These are phyloP conservation scores for Micromussa lordhowensis DNA, from an alignment of 92 coral and sea anemone species.

Conservation along the genomic window DNA sequence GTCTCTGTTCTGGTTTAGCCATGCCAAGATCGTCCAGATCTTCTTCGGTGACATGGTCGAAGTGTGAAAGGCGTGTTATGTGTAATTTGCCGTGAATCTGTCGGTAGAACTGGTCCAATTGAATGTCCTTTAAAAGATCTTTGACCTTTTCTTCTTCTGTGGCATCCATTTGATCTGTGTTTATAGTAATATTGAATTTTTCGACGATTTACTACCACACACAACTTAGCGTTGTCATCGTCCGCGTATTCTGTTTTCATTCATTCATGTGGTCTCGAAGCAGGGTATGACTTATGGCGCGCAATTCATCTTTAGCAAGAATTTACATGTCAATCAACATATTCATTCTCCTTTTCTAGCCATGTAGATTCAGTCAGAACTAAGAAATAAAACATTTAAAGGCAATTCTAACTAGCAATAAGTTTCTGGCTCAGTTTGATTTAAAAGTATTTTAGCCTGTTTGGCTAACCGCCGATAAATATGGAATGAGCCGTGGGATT, in stretches of 20 bases:
- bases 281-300: background rate
- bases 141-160: conserved; percentile 75
- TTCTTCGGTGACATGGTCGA: conserved; percentile 87
- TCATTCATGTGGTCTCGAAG: conserved; percentile 17
- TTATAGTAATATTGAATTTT: background rate
- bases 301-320: background rate
- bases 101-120: conserved; percentile 93
- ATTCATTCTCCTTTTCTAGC: background rate
- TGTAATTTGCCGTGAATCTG: conserved; percentile 86
- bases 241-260: background rate
- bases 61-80: conserved; percentile 82
- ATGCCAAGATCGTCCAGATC: conserved; percentile 89
- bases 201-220: background rate
- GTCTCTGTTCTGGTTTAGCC: conserved; percentile 96
- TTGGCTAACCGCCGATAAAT: background rate
- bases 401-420: background rate
- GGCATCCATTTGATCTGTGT: conserved; percentile 44
- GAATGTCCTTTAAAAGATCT: conserved; percentile 77
- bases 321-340: background rate
- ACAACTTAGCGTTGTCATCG: background rate
- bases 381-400: background rate
- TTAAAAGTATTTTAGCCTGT: background rate
- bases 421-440: background rate
- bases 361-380: background rate
- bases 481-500: too few species aligned